Evolutionary conservation across 1,140 invertebrate species (phyloP), one percentile per base, ranked within the genome.

Genomic region (Danaus melanippus): DNA sequence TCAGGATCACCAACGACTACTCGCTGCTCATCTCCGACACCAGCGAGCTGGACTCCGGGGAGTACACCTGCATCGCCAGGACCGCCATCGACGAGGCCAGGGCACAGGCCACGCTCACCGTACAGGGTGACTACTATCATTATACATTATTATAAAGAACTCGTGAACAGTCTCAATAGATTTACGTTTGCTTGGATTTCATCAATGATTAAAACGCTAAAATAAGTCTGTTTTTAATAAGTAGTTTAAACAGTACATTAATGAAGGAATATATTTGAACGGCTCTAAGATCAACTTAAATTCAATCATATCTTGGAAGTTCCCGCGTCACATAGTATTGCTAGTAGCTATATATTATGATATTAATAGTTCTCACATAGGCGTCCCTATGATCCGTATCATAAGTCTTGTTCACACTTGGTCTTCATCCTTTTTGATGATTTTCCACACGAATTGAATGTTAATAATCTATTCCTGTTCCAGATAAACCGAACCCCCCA

Each of bases 1-100:
- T 95, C 76, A 89, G 94, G 0, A 90, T 92, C 76, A 92, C 92
- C 52, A 93, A 94, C 63, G 96, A 98, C 87, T 95, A 96, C 77
- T 98, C 97, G 0, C 86, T 99, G 50, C 95, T 94, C 8, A 98
- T 99, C 52, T 94, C 94, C 8, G 97, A 98, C 85, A 97, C 97
- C 10, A 94, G 92, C 17, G 97, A 98, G 85, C 84, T 97, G 50
- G 97, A 99, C 87, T 98, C 98, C 9, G 97, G 97, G 10, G 91
- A 91, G 46, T 99, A 99, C 73, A 98, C 97, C 0, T 99, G 98
- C 86, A 91, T 97, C n/a, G 98, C 97, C 1, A 90, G 88, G 44
- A 99, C 98, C 2, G 91, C 93, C 6, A 87, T 99, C 12, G 98
- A 99, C 79, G 90, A 94, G 65, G 92, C 93, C 1, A 90, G 89